Evolutionary conservation across 2,797 vertebrate species (phyloP).

Genomic region (Luscinia luscinia): DNA sequence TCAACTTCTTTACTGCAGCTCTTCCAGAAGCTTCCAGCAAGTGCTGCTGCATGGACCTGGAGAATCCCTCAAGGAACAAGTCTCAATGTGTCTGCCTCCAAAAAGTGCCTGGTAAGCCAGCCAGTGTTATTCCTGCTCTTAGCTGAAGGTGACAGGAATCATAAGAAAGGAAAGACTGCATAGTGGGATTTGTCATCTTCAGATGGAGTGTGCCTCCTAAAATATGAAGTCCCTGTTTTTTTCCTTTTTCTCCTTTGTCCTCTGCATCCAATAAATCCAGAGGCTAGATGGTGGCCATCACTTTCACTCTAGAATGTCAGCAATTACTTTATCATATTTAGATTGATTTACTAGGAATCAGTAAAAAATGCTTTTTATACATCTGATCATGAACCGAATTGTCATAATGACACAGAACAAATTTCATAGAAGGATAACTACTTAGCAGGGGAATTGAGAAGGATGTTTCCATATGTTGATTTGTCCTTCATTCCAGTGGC

Average conservation of each 20-base stretch:
- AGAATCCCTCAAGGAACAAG: neutral
- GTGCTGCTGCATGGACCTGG: too few relatives aligned
- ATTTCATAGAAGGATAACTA: neutral
- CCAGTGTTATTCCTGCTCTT: neutral
- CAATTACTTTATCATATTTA: neutral
- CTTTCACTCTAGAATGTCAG: neutral
- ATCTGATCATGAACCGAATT: neutral
- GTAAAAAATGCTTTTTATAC: neutral
- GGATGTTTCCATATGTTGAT: neutral
- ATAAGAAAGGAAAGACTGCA: neutral
- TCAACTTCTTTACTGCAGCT: neutral
- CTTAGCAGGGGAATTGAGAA: neutral
- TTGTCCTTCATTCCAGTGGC: neutral
- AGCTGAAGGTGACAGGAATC: rapidly evolving
- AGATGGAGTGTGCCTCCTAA: neutral
- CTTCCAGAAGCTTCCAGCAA: neutral
- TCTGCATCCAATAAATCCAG: neutral
- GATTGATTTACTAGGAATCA: neutral
- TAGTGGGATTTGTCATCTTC: neutral
- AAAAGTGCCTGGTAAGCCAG: neutral
- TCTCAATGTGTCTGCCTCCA: neutral
- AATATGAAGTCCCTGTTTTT: neutral
- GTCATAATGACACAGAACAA: neutral
- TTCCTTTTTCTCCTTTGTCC: neutral
- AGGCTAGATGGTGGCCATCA: neutral